phyloP scores from a whole-genome alignment of 2,797 vertebrate species.

The Oreochromis grahami region DNA sequence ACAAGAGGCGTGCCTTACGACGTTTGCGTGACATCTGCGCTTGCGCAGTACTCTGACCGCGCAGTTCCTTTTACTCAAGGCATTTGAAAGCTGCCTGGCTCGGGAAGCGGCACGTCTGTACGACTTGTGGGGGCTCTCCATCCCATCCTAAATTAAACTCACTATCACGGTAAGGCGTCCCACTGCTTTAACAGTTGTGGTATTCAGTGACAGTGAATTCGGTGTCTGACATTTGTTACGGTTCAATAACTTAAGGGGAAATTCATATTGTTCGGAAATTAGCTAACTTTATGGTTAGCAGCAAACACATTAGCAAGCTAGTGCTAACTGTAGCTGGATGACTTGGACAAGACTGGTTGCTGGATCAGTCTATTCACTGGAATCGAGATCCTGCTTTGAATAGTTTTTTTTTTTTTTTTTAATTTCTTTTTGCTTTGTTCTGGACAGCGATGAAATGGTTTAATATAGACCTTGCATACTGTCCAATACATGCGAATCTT shows the following conservation, averaged over 20 bases:
- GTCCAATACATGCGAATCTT: not conserved
- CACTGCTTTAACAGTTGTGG: not conserved
- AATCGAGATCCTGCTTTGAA: not conserved
- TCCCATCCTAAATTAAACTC: slow-evolving; percentile 3
- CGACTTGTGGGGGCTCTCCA: not conserved
- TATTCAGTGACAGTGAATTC: rapidly evolving
- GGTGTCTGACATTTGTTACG: not conserved
- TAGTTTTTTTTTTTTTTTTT: not conserved
- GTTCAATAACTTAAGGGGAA: not conserved
- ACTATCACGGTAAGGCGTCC: slow-evolving; percentile 37
- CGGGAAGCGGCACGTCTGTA: slow-evolving; percentile 5
- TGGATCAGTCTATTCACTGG: slow-evolving; percentile 44
- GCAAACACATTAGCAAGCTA: slow-evolving; percentile 51
- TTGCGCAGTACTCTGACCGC: slow-evolving; percentile 71
- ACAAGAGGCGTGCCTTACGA: slow-evolving; percentile 29
- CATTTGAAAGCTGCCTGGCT: slow-evolving; percentile 72
- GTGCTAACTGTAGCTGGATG: slow-evolving; percentile 44
- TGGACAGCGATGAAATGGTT: rapidly evolving
- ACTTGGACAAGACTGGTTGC: slow-evolving; percentile 1
- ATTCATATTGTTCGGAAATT: not conserved
- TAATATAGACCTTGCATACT: not conserved
- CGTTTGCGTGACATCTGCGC: slow-evolving; percentile 43
- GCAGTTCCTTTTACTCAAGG: slow-evolving; percentile 66
- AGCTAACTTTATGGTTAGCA: slow-evolving; percentile 47
- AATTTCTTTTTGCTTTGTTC: not conserved